phyloP scores from a whole-genome alignment of 2,888 invertebrate genomes.

The Agrypnus murinus region DNA sequence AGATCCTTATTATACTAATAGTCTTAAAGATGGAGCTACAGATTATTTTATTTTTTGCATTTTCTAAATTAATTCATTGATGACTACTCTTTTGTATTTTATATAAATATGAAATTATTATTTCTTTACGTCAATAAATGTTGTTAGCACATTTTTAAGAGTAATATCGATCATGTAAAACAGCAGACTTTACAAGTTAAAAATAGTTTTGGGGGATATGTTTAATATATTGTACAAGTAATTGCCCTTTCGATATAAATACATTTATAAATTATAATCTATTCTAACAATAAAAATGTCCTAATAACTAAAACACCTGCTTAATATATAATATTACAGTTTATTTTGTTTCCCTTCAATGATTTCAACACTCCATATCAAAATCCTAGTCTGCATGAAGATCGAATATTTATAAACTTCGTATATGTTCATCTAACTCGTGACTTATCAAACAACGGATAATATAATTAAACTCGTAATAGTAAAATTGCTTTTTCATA shows the following conservation, averaged over 20 bases:
- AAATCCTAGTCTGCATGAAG: neutral
- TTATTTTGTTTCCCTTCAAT: conserved; percentile 14
- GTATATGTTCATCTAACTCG: neutral
- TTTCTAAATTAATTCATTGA: too few species aligned
- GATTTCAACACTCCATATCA: conserved; percentile 17
- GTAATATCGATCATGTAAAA: too few species aligned
- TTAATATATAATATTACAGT: conserved; percentile 17
- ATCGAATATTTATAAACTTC: conserved; percentile 7
- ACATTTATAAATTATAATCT: neutral
- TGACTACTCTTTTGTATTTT: too few species aligned
- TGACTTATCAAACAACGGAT: neutral
- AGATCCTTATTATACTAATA: too few species aligned
- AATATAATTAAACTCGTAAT: neutral
- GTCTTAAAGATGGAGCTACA: too few species aligned
- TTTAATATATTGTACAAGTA: too few species aligned
- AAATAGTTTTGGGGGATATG: too few species aligned
- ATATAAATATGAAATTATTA: too few species aligned
- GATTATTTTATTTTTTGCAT: too few species aligned
- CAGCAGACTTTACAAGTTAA: too few species aligned
- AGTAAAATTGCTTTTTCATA: neutral
- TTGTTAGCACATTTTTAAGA: too few species aligned
- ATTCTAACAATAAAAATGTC: conserved; percentile 9
- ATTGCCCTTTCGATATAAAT: neutral
- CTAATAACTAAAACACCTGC: conserved; percentile 25
- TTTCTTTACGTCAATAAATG: too few species aligned